These are phyloP conservation scores for Echinarachnius parma DNA, from an alignment of 53 echinoderm and acorn worm genomes.

Conservation along the genomic window DNA sequence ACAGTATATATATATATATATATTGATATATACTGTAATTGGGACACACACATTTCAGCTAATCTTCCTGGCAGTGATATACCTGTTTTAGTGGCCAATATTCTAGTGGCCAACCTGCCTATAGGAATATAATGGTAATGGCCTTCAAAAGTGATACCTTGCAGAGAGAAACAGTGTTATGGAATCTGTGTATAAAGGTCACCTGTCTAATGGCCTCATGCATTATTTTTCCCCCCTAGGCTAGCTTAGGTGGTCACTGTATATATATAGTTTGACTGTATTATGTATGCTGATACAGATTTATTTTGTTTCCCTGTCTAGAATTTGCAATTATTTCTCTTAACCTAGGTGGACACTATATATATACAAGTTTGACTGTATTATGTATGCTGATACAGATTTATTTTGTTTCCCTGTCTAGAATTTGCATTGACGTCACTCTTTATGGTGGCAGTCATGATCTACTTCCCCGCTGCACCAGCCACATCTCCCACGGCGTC, in stretches of 20 bases:
- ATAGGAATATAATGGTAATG: no score
- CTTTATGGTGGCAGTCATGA: slow-evolving; percentile 49
- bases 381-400: background rate
- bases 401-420: slow-evolving; percentile 12
- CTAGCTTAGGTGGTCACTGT: background rate
- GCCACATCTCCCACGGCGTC: slow-evolving; percentile 68
- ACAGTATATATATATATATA: no score
- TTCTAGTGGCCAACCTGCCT: no score
- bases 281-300: background rate
- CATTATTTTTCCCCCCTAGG: no score
- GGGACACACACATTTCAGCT: no score
- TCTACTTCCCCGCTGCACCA: slow-evolving; percentile 80
- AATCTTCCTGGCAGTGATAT: no score
- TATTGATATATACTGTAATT: no score
- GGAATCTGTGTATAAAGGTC: no score
- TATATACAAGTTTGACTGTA: background rate
- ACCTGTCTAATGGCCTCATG: no score
- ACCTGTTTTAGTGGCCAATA: no score
- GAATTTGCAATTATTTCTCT: slow-evolving; percentile 57
- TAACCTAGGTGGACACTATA: background rate
- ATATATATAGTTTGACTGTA: background rate
- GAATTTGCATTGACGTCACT: slow-evolving; percentile 63
- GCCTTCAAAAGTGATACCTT: no score
- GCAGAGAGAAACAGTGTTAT: no score
- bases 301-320: slow-evolving; percentile 12